Percentiles rank a stretch among this genome's conserved stretches.
Conservation (phyloP, 2,888 invertebrate species). For the Lordiphosa fenestrarum region DNA sequence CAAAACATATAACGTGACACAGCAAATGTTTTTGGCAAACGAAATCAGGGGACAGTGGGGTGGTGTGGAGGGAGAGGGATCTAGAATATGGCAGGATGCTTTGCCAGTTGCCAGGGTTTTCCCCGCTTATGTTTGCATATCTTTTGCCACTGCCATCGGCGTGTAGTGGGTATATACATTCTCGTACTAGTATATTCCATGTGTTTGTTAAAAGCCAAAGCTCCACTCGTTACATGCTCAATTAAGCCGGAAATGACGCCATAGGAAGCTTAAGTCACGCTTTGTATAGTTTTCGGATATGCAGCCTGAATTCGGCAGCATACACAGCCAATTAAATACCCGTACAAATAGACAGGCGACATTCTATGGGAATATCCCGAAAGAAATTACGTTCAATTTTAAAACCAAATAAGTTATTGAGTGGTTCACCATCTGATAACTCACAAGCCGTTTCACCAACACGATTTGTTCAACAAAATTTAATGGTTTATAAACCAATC, state of each 20-base stretch:
- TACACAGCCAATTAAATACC: not conserved
- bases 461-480: too few relatives aligned
- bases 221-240: slow-evolving; percentile 71
- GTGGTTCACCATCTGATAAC: too few relatives aligned
- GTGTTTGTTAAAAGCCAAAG: slow-evolving; percentile 51
- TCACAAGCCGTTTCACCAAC: too few relatives aligned
- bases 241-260: slow-evolving; percentile 62
- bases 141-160: slow-evolving; percentile 26
- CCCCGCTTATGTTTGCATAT: slow-evolving; percentile 47
- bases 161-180: slow-evolving; percentile 67
- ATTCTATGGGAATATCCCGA: too few relatives aligned
- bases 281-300: slow-evolving; percentile 58
- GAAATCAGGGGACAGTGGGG: slow-evolving; percentile 27
- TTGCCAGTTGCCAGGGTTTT: slow-evolving; percentile 20
- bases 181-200: slow-evolving; percentile 81
- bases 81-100: slow-evolving; percentile 22
- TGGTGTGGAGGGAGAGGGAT: not conserved
- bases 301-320: slow-evolving; percentile 10
- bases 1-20: slow-evolving; percentile 41
- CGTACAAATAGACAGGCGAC: not conserved
- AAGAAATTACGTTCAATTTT: too few relatives aligned
- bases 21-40: slow-evolving; percentile 47
- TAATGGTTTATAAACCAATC: too few relatives aligned
- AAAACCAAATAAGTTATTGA: too few relatives aligned
- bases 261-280: slow-evolving; percentile 53